Evolutionary conservation across 37 sponge, comb jelly and placozoan species (phyloP), one percentile per base, ranked within the genome.

Genomic region (Chondrosia reniformis): DNA sequence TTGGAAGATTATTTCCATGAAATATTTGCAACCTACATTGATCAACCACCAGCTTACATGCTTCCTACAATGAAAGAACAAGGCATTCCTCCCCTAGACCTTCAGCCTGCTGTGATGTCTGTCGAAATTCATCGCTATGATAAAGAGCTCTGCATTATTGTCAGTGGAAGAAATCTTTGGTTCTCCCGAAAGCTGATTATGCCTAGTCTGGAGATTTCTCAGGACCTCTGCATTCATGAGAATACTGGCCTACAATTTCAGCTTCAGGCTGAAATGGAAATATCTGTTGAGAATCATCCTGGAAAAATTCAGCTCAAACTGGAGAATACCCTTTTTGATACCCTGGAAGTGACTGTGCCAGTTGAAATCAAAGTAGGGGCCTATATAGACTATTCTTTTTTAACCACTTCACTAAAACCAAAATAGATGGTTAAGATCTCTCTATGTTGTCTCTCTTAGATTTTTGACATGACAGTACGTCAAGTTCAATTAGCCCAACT

Each of bases 71-170:
- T 69, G 41, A 37, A 25, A 34, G 4, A 69, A n/a, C 13, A 7
- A 2, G 44, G 44, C 17, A 21, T 40, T 3, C 72, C 72, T 41
- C 21, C 22, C 13, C 2, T 69, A 17, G 42, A 40, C 12, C 22
- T 69, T 9, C 42, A 19, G 2, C 72, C 72, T 6, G 72, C 24
- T 22, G 42, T 40, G 44, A 25, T 43, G 3, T 34, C 5, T 10
- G 41, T 69, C n/a, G 72, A 69, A 1, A 4, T 69, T 34, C 72
- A 69, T 44, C n/a, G 32, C n/a, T 69, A 69, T 40, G 72, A 69
- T 21, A 41, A 69, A 43, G 72, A 69, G 43, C 44, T 69, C 21
- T 36, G 24, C 9, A 40, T 69, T 34, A 19, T 69, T 41, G 44
- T 69, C 21, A 43, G 44, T 69, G 72, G 72, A 69, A 2, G 9